Evolutionary conservation across 2,888 invertebrate genomes (phyloP), one percentile per base, ranked within the genome.

Genomic region (Argynnis bischoffii): DNA sequence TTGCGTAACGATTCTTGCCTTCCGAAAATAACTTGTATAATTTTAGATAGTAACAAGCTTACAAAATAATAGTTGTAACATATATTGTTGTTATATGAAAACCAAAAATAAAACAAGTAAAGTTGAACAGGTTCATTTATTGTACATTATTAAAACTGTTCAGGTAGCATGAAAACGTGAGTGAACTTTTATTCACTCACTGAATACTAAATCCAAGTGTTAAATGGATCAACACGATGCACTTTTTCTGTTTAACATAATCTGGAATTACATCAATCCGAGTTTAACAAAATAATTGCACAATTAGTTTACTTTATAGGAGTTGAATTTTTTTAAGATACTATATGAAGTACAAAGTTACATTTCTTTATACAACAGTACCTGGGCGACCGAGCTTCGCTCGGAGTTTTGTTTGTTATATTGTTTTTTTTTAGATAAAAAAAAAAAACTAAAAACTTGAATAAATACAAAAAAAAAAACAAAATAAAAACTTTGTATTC

Each of bases 211-310:
- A 79, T 77, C 73, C 73, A 69, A 76, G 75, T 75, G 74, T 77
- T 77, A 77, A 81, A 78, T 76, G 76, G 78, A 76, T 79, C 68
- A 76, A 74, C 69, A 74, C 75, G 74, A 78, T 76, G 71, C 72
- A 75, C 71, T 75, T 76, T 76, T 69, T 67, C 55, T 53, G 54
- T 56, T 66, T 54, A 54, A 56, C 55, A 31, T 67, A 47, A 67
- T 64, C 35, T 48, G 50, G 11, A 50, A 50, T 50, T 16, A 35
- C 14, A 50, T 18, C 14, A 46, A 46, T 46, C 18, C 13, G 18
- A 4, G 1, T 53, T 5, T 13, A 53, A 53, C 1, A 15, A 5
- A 5, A 53, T 53, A 53, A n/a, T 8, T 53, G 14, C 18, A 21
- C 21, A 53, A 21, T 53, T 53, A 26, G 15, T 21, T n/a, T 59